Conservation (phyloP, 2,888 invertebrate genomes). For the Xestoiulus laeticollis region DNA sequence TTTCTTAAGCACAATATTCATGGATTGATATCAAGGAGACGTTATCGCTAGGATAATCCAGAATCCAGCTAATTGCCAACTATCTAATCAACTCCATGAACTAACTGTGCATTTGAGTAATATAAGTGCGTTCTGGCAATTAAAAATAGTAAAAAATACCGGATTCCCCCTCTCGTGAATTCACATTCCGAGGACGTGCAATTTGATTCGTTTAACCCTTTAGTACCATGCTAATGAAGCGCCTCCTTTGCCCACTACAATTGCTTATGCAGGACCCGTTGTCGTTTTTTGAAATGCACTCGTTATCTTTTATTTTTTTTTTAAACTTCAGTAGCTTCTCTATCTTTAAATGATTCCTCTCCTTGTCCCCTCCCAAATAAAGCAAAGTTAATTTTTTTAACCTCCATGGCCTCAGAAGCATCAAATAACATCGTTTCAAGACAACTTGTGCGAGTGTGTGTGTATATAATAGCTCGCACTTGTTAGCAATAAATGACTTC, state of each 20-base stretch:
- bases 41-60: no score
- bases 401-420: conserved; percentile 23
- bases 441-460: conserved; percentile 36
- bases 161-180: neutral
- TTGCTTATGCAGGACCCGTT: neutral
- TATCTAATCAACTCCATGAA: neutral
- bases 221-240: neutral
- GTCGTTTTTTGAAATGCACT: conserved; percentile 17
- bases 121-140: neutral
- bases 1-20: no score
- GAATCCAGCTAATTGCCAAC: neutral
- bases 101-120: neutral
- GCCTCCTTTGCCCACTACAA: neutral
- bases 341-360: neutral
- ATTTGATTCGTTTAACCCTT: conserved; percentile 2
- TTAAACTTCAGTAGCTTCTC: conserved; percentile 7
- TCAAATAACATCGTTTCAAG: neutral
- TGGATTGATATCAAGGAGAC: no score
- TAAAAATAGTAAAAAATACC: neutral
- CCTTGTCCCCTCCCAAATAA: neutral
- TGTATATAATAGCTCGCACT: conserved; percentile 19
- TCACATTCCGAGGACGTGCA: neutral
- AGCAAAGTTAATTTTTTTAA: neutral
- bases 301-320: conserved; percentile 8
- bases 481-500: conserved; percentile 43